These are phyloP conservation scores for Ciconia stormi DNA, from an alignment of 2,113 vertebrate genomes.

Conservation along the genomic window DNA sequence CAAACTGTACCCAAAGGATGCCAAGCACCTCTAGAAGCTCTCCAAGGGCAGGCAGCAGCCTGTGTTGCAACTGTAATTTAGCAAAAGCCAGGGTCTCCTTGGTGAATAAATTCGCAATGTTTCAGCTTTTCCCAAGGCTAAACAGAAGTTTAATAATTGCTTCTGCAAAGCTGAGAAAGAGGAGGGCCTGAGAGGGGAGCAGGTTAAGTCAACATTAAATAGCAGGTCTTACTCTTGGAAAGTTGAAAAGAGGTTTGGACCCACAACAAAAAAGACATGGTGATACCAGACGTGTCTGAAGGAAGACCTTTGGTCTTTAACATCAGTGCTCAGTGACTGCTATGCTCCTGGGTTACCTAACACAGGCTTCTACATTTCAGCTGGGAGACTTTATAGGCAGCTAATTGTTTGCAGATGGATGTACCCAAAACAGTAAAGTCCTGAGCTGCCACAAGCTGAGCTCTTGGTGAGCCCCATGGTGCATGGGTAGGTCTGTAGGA, in stretches of 20 bases:
- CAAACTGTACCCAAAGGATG: not conserved
- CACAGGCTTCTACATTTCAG: not conserved
- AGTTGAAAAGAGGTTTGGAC: not conserved
- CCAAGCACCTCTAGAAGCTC: constrained; percentile 20
- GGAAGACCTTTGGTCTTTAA: not conserved
- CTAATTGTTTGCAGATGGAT: not conserved
- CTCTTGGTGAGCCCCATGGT: accelerated
- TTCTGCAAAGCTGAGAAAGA: not conserved
- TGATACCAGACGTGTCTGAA: not conserved
- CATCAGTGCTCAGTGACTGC: not conserved
- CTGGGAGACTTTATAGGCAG: not conserved
- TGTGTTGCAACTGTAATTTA: not conserved
- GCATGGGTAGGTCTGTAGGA: not conserved
- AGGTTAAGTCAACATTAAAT: not conserved
- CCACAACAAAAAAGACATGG: not conserved
- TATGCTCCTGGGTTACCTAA: not conserved
- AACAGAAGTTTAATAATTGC: not conserved
- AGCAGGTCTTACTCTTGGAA: not conserved
- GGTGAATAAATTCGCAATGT: not conserved
- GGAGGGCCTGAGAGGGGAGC: not conserved
- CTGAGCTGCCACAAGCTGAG: accelerated
- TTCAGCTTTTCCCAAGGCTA: not conserved
- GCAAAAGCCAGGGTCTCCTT: not conserved
- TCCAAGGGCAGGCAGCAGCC: not conserved
- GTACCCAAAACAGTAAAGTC: not conserved